phyloP scores from a whole-genome alignment of 2,888 invertebrate species.

The Cetonia aurata region DNA sequence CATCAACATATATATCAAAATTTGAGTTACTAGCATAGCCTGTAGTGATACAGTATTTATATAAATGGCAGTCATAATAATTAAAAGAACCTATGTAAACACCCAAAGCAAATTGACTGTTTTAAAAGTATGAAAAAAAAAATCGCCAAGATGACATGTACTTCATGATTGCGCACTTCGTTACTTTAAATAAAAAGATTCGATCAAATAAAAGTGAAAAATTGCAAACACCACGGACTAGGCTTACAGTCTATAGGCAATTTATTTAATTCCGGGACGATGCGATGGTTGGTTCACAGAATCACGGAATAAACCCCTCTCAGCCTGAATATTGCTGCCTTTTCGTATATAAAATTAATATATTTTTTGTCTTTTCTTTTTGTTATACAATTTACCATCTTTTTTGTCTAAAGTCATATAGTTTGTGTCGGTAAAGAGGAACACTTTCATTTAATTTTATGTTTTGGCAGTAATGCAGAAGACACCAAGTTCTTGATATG shows the following conservation, averaged over 20 bases:
- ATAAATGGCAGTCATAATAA: conserved; percentile 37
- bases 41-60: conserved; percentile 29
- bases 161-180: conserved; percentile 11
- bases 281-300: conserved; percentile 30
- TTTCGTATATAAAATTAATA: conserved; percentile 49
- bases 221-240: conserved; percentile 50
- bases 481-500: conserved; percentile 59
- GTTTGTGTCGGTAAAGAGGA: conserved; percentile 53
- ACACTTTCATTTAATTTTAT: conserved; percentile 53
- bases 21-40: conserved; percentile 32
- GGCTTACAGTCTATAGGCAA: conserved; percentile 52
- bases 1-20: neutral
- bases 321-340: conserved; percentile 51
- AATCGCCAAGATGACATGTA: conserved; percentile 1
- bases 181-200: conserved; percentile 31
- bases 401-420: conserved; percentile 51
- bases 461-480: conserved; percentile 56
- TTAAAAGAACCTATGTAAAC: conserved; percentile 25
- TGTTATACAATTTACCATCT: conserved; percentile 42
- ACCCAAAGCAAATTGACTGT: conserved; percentile 12
- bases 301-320: conserved; percentile 31
- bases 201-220: conserved; percentile 33
- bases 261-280: conserved; percentile 23
- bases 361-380: conserved; percentile 48
- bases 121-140: conserved; percentile 18